Percentiles rank a stretch among this genome's conserved stretches.
Conservation (phyloP, 2,113 vertebrate genomes). For the Carollia perspicillata region DNA sequence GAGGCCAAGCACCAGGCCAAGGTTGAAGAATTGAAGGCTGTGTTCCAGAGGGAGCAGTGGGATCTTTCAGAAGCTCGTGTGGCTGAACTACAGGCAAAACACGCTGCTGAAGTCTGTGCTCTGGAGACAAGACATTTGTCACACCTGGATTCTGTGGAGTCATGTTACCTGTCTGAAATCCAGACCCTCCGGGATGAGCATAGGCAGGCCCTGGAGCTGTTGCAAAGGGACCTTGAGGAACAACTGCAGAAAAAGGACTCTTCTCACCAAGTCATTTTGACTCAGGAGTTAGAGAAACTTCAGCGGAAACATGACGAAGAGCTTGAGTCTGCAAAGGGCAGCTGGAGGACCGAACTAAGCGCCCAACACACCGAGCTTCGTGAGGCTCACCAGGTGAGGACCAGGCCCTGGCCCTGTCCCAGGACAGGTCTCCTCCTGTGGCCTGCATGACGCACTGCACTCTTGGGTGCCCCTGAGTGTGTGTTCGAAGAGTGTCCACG, state of each 20-base stretch:
- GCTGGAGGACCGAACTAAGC: conserved; percentile 80
- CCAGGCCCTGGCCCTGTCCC: background rate
- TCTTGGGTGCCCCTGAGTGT: background rate
- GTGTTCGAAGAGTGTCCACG: background rate
- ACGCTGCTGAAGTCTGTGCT: conserved; percentile 83
- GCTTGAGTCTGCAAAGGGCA: conserved; percentile 76
- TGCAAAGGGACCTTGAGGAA: conserved; percentile 75
- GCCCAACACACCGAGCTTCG: conserved; percentile 82
- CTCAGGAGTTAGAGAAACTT: conserved; percentile 74
- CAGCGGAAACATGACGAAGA: conserved; percentile 77
- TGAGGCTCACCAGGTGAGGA: conserved; percentile 85
- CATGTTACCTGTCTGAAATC: conserved; percentile 88
- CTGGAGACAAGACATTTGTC: conserved; percentile 86
- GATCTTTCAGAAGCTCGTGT: conserved; percentile 80
- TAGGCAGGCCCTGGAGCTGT: conserved; percentile 76
- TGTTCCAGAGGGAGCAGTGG: conserved; percentile 77
- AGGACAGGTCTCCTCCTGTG: background rate
- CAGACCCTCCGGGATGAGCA: conserved; percentile 84
- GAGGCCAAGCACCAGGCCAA: conserved; percentile 80
- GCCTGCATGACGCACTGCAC: background rate
- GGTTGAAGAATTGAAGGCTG: conserved; percentile 68
- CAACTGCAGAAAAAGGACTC: conserved; percentile 75
- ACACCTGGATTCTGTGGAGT: conserved; percentile 90
- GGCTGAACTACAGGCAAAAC: conserved; percentile 80
- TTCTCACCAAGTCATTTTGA: conserved; percentile 56